phyloP scores from a whole-genome alignment of 2,797 vertebrate genomes.

The Spinus olivaceus region DNA sequence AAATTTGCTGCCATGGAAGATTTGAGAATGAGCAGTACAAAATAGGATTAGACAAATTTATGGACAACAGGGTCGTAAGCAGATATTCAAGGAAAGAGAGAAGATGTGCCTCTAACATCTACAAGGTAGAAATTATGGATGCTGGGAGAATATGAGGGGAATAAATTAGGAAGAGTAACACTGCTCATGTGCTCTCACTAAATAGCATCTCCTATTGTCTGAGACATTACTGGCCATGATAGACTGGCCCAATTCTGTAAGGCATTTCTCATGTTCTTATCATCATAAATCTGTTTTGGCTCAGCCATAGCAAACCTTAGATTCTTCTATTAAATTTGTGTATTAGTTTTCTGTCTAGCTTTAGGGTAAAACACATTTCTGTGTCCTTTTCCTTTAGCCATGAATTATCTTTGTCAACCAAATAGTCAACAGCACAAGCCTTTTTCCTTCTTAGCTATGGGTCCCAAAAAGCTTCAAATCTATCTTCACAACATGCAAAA shows the following conservation, averaged over 20 bases:
- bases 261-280: background rate
- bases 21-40: background rate
- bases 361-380: background rate
- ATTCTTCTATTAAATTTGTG: background rate
- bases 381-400: background rate
- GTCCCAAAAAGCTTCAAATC: background rate
- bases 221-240: background rate
- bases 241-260: background rate
- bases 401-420: background rate
- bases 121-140: background rate
- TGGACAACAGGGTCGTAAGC: background rate
- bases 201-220: background rate
- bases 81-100: background rate
- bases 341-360: background rate
- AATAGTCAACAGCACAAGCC: background rate
- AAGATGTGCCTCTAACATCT: background rate
- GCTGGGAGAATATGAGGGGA: background rate
- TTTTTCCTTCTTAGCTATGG: background rate
- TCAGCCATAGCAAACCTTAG: background rate
- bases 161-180: background rate
- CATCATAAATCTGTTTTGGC: background rate
- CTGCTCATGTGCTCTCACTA: background rate
- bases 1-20: background rate
- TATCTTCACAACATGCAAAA: background rate
- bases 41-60: background rate